Percentiles rank a stretch among this genome's conserved stretches.
Evolutionary conservation across 1,140 invertebrate genomes (phyloP).

Genomic region (Limonius californicus): DNA sequence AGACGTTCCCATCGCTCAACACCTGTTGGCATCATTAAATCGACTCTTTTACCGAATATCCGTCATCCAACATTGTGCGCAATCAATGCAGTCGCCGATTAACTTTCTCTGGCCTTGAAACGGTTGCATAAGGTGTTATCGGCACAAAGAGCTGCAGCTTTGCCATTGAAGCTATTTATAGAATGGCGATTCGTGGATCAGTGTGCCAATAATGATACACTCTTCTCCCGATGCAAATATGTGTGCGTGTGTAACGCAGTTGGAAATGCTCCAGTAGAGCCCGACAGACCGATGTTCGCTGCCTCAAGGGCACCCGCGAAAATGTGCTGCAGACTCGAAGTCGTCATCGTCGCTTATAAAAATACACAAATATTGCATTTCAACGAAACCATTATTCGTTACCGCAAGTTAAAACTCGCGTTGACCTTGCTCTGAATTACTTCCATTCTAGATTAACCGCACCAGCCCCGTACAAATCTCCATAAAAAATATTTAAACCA

Average conservation of each 20-base stretch:
- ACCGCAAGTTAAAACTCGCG: no score
- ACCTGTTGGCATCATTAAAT: not conserved
- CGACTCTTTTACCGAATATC: not conserved
- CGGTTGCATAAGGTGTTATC: constrained; percentile 17
- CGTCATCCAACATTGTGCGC: no score
- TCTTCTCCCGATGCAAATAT: not conserved
- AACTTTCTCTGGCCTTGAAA: constrained; percentile 19
- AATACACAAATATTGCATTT: no score
- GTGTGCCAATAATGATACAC: not conserved
- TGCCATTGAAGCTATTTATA: constrained; percentile 9
- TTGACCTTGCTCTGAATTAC: no score
- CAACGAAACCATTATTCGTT: no score
- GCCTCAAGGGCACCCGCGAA: not conserved
- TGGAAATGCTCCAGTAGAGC: not conserved
- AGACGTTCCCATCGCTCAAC: not conserved
- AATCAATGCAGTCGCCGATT: not conserved
- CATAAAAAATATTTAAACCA: no score
- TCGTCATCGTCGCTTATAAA: no score
- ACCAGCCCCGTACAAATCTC: no score
- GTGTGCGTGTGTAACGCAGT: not conserved
- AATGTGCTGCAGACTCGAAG: no score
- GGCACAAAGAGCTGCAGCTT: constrained; percentile 13
- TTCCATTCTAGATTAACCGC: no score
- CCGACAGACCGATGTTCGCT: not conserved
- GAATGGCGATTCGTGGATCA: not conserved